Evolutionary conservation across 2,113 vertebrate genomes (phyloP), one percentile per base, ranked within the genome.

Genomic region (Suncus etruscus): DNA sequence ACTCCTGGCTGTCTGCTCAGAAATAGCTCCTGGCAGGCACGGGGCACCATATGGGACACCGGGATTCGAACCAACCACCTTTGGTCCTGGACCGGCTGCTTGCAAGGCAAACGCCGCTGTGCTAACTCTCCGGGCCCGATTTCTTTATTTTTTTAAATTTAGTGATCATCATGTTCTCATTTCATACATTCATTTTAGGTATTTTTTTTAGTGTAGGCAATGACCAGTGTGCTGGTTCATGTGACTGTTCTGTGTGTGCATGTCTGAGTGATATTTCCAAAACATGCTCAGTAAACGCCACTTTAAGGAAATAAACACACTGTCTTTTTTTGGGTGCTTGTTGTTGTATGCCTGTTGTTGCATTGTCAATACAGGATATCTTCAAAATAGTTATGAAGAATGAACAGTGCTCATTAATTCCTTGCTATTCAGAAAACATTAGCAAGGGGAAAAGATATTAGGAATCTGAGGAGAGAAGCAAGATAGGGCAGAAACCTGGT

Each of bases 371-470:
- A 24, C 45, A 47, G 90, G 73, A 50, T 68, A 20, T 61, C 81
- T 74, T 89, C 25, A 27, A 12, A 89, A 79, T 73, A 69, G 73
- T 92, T 86, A 77, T 16, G 84, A 83, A 68, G 66, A 84, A 65
- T 75, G 51, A 39, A 83, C 92, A 79, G 73, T 73, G 6, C 73
- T 92, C 80, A 68, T 90, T 89, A 86, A 83, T 65, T 74, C 79
- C 66, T 31, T 93, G 8, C 31, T 66, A 50, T 68, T 86, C 58
- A 76, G 77, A 88, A 87, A 89, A 80, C 51, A 76, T 84, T 68
- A 82, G 29, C 81, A 51, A 69, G 24, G 54, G 80, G 73, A 47
- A 78, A 77, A 78, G 74, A 32, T 47, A n/a, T 11, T n/a, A 73
- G 81, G 58, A 22, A 3, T 1, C 1, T 48, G 50, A 51, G 65